Evolutionary conservation across 2,113 vertebrate genomes (phyloP), one percentile per base, ranked within the genome.

Genomic region (Periophthalmus modestus): DNA sequence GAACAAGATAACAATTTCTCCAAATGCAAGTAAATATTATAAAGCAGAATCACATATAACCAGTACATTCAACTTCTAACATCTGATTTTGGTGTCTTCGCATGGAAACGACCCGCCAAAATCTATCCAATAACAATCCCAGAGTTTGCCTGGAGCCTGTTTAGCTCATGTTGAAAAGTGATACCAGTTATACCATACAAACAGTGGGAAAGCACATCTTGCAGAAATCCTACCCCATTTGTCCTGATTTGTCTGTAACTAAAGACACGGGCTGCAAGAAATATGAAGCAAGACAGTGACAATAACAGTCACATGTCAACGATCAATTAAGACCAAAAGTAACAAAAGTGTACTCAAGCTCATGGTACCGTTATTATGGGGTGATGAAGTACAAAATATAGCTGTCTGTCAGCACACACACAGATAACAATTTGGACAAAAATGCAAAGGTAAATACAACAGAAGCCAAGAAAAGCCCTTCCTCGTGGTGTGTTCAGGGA

Each of bases 151-250:
- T 0, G 11, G 43, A 68, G 50, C 66, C 50, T 73, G 61, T 74
- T 77, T 74, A 74, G 52, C 65, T 72, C 59, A 74, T 18, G 3
- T 34, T 66, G 74, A 63, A 21, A 12, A 69, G 46, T 34, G 66
- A 69, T 73, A n/a, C 65, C 54, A 75, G 65, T 66, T 66, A 62
- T 28, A 28, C 66, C 75, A 39, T 47, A 66, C 52, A 72, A 70
- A 75, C 57, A 39, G 58, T 16, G 58, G 28, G 66, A 71, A 74
- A 61, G 39, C 39, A 46, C 21, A 3, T 39, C 43, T 34, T 48
- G 43, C 67, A 36, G 71, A 74, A 69, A 77, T 34, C 3, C 13
- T 23, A 67, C 69, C 19, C 47, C 47, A 58, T 80, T 85, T 75
- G 47, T 55, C 33, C 39, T 57, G 3, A 16, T 46, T 67, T 48